Conservation (phyloP, 2,888 invertebrate genomes). For the Drosophila lutescens region DNA sequence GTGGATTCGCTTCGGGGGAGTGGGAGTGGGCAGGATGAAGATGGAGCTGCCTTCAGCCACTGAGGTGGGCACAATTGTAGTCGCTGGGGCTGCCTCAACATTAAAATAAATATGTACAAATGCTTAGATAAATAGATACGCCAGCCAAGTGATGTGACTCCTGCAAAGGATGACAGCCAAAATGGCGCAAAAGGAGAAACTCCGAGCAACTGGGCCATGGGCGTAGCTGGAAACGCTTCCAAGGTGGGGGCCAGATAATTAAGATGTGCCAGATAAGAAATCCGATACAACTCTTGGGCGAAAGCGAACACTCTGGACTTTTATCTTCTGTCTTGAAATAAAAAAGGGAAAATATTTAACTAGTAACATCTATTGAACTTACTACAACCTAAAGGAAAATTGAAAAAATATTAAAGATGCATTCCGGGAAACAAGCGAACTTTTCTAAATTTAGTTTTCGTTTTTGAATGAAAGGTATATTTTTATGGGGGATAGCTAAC, state of each 20-base stretch:
- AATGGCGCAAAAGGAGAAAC: constrained; percentile 71
- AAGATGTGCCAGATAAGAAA: constrained; percentile 2
- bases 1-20: constrained; percentile 70
- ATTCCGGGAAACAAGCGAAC: too few relatives aligned
- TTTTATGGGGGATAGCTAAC: not conserved
- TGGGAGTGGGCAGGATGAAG: constrained; percentile 4
- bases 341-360: too few relatives aligned
- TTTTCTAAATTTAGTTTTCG: not conserved
- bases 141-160: constrained; percentile 64
- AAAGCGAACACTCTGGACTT: too few relatives aligned
- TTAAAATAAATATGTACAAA: constrained; percentile 82
- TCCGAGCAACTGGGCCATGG: constrained; percentile 9
- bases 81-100: constrained; percentile 64
- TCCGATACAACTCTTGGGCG: too few relatives aligned
- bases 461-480: not conserved
- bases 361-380: too few relatives aligned
- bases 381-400: too few relatives aligned
- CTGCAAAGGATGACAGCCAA: constrained; percentile 62
- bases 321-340: too few relatives aligned
- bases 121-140: constrained; percentile 72
- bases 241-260: not conserved
- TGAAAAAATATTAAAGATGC: too few relatives aligned
- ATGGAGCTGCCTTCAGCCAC: constrained; percentile 25
- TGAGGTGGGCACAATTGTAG: constrained; percentile 76
- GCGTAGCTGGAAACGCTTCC: not conserved